Conservation (phyloP, 2,113 vertebrate species). For the Notothenia coriiceps region DNA sequence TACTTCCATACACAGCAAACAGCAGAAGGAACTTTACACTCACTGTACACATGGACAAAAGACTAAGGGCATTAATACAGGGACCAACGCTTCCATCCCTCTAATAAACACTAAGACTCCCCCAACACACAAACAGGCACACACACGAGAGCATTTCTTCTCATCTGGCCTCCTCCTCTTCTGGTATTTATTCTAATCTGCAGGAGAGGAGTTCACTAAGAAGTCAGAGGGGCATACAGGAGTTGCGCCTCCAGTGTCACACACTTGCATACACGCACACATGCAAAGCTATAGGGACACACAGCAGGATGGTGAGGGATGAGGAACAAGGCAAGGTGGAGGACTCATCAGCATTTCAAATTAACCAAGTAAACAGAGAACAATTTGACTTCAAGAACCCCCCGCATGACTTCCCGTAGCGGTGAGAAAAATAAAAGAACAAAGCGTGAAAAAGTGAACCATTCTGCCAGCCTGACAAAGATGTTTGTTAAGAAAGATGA, state of each 20-base stretch:
- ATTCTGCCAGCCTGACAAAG: constrained; percentile 23
- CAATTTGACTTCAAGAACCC: constrained; percentile 47
- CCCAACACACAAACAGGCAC: constrained; percentile 9
- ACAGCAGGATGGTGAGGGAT: constrained; percentile 58
- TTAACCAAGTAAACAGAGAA: constrained; percentile 53
- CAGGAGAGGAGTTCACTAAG: constrained; percentile 77
- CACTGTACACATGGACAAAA: constrained; percentile 13
- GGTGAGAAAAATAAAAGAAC: constrained; percentile 26
- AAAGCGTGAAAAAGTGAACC: constrained; percentile 24
- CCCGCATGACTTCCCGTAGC: constrained; percentile 8
- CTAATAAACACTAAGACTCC: constrained; percentile 4
- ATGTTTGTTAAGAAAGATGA: constrained; percentile 37
- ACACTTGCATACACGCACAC: constrained; percentile 28
- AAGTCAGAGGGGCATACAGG: constrained; percentile 80
- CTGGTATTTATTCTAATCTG: constrained; percentile 78
- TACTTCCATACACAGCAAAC: constrained; percentile 46
- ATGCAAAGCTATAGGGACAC: constrained; percentile 47
- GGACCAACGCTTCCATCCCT: constrained; percentile 15
- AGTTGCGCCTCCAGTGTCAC: constrained; percentile 66
- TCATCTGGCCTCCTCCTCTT: constrained; percentile 69
- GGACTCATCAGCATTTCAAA: constrained; percentile 63
- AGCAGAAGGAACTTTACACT: constrained; percentile 39
- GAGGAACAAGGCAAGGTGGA: constrained; percentile 54
- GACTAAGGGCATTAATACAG: constrained; percentile 4
- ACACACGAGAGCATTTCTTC: constrained; percentile 30